A percentile compares a stretch with the other conserved stretches of the same genome.
These are phyloP conservation scores for Promerops cafer DNA, from an alignment of 2,113 vertebrate species.

Conservation along the genomic window DNA sequence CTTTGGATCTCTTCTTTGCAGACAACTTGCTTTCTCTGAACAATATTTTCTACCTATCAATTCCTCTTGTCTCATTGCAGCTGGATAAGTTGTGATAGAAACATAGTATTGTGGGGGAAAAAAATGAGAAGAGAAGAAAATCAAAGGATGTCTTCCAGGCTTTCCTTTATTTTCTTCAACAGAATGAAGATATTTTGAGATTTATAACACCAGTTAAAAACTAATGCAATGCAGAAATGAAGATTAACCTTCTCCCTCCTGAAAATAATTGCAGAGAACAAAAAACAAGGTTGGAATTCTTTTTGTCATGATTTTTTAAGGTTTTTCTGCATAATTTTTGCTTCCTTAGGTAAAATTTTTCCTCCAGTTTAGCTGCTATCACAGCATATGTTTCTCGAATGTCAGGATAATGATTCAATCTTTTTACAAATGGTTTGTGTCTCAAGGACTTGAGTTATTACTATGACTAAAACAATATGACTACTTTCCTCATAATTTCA, in stretches of 20 bases:
- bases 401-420: not conserved
- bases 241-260: not conserved
- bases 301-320: not conserved
- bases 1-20: not conserved
- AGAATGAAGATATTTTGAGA: not conserved
- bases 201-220: not conserved
- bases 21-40: not conserved
- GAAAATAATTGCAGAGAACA: not conserved
- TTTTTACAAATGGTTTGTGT: not conserved
- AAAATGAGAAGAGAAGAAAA: not conserved
- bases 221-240: not conserved
- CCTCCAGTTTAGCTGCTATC: not conserved
- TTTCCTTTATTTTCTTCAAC: not conserved
- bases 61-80: not conserved
- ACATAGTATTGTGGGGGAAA: rapidly evolving
- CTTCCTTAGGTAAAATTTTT: not conserved
- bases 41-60: not conserved
- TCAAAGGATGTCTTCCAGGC: rapidly evolving
- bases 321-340: not conserved
- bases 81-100: not conserved
- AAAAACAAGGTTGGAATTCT: not conserved
- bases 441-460: not conserved
- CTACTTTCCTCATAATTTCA: not conserved
- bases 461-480: not conserved
- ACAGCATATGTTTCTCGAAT: not conserved